phyloP scores from a whole-genome alignment of 1,140 invertebrate genomes.

The Oncopeltus fasciatus region DNA sequence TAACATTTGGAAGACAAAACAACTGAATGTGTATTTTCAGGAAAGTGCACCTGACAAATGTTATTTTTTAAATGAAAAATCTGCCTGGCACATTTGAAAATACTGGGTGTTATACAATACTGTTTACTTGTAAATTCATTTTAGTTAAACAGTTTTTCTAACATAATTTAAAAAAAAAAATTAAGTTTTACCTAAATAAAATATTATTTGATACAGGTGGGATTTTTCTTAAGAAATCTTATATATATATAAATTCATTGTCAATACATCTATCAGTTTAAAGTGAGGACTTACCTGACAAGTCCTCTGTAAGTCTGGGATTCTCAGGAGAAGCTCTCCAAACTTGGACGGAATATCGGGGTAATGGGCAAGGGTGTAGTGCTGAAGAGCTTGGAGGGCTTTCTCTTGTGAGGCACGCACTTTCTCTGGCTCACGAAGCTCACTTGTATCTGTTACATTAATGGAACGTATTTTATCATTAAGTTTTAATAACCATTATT shows the following conservation, averaged over 20 bases:
- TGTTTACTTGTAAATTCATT: neutral
- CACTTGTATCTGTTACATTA: conserved; percentile 62
- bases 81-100: neutral
- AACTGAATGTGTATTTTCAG: neutral
- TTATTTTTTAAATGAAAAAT: neutral
- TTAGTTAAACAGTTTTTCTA: neutral
- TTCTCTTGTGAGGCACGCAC: conserved; percentile 86
- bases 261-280: too few relatives aligned
- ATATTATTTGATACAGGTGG: conserved; percentile 3
- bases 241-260: neutral
- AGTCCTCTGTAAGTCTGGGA: conserved; percentile 85
- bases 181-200: neutral
- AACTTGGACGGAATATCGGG: conserved; percentile 86
- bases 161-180: neutral
- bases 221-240: neutral
- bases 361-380: conserved; percentile 82
- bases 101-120: neutral
- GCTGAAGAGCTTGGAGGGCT: conserved; percentile 78
- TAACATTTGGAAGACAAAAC: conserved; percentile 7
- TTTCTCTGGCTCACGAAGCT: conserved; percentile 78
- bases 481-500: too few relatives aligned
- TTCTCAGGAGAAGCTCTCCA: conserved; percentile 78
- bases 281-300: conserved; percentile 60
- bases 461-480: too few relatives aligned
- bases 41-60: neutral